Evolutionary conservation across 1,140 invertebrate species (phyloP).

Genomic region (Zaprionus taronus): DNA sequence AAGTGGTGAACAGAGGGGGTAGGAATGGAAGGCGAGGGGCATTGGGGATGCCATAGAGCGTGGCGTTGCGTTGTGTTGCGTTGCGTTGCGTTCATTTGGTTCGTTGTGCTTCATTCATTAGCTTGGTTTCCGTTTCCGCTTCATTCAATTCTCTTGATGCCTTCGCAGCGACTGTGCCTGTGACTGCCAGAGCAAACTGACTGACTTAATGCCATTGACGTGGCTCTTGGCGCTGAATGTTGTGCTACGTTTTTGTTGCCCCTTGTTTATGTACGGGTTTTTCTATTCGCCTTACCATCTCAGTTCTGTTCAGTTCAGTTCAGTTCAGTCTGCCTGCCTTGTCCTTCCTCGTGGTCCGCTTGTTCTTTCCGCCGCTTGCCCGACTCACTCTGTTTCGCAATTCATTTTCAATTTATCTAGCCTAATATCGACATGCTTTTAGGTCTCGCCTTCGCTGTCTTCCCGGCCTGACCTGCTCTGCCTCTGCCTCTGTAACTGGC

Average conservation of each 20-base stretch:
- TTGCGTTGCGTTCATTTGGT: constrained; percentile 65
- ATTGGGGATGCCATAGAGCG: not conserved
- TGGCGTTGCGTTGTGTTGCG: not conserved
- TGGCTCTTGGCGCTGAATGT: constrained; percentile 56
- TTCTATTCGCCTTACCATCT: constrained; percentile 42
- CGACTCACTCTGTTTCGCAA: constrained; percentile 58
- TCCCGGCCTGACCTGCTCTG: constrained; percentile 19
- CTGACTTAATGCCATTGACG: constrained; percentile 76
- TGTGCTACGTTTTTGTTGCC: constrained; percentile 22
- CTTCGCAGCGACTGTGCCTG: constrained; percentile 31
- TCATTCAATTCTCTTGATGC: constrained; percentile 76
- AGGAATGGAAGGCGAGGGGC: not conserved
- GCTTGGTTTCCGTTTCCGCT: constrained; percentile 81
- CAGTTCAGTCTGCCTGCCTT: not conserved
- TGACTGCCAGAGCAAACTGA: constrained; percentile 27
- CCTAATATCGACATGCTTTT: constrained; percentile 80
- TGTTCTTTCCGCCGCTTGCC: not conserved
- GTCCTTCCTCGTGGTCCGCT: not conserved
- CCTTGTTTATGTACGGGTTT: constrained; percentile 48
- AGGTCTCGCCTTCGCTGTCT: constrained; percentile 42
- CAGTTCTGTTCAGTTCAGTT: not conserved
- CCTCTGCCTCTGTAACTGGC: constrained; percentile 35
- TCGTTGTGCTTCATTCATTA: constrained; percentile 81
- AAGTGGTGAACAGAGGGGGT: not conserved
- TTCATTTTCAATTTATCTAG: constrained; percentile 82